Base-by-base conservation (phyloP, 2,888 invertebrate species). In the Neoaliturus tenellus region DNA sequence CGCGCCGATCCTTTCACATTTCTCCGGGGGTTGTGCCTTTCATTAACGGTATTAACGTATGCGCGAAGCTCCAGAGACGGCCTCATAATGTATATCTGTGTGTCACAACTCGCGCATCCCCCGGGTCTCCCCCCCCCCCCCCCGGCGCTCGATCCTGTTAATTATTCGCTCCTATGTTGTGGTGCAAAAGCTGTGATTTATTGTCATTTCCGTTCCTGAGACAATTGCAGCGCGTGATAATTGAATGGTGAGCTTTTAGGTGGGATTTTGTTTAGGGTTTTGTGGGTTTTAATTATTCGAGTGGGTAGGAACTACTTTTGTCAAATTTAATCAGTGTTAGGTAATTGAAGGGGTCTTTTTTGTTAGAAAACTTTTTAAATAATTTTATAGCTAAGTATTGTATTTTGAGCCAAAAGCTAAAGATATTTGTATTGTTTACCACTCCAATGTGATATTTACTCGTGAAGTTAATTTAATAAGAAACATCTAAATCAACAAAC, bases 31-130 rank as follows among this genome's bases (percentile, higher is more conserved):
- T 39, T 17, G 69, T 10, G 81, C 81, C 81, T 81, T 81, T 81
- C 81, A 81, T 81, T 81, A 80, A 80, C 55, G 39, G 81, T 81
- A 81, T 81, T 81, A 81, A 67, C 67, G 81, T 81, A 81, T 67
- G 81, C 81, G 81, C 71, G 31, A 33, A n/a, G 14, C 75, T 23
- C 75, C 28, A n/a, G 48, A 75, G 75, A 48, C 39, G 8, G 8
- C 39, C 39, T 23, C 69, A 69, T 69, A 69, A 69, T 69, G 69
- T 69, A 39, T 69, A 69, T 69, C 69, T 69, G 69, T 69, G 39
- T 69, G 69, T 69, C 69, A 69, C 35, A 69, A 67, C n/a, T 31
- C 69, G 35, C 23, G 69, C 10, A n/a, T 69, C 69, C 69, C 69
- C 39, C 35, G 69, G 39, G 67, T 17, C 67, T n/a, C 67, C 35